Percentiles rank a stretch among this genome's conserved stretches.
Conservation (phyloP, 2,888 invertebrate genomes). For the Lysandra coridon region DNA sequence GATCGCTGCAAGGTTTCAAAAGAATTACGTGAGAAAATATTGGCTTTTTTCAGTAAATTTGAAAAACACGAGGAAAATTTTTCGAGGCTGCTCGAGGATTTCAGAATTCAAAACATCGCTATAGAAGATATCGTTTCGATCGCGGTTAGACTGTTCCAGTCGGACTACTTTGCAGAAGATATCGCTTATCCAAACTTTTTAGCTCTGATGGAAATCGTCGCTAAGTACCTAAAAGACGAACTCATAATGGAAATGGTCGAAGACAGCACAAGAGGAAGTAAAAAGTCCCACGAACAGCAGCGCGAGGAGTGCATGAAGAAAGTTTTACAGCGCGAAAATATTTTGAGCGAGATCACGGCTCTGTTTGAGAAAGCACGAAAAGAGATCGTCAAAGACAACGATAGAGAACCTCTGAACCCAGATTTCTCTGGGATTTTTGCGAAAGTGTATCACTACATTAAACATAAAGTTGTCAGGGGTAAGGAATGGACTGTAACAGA, state of each 20-base stretch:
- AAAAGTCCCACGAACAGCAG: not conserved
- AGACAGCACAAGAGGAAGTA: not conserved
- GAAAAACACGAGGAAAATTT: conserved; percentile 1
- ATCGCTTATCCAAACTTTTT: conserved; percentile 31
- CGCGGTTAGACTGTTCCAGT: not conserved
- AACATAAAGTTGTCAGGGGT: not conserved
- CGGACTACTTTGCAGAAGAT: conserved; percentile 13
- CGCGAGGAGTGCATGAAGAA: conserved; percentile 5
- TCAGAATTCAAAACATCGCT: not conserved
- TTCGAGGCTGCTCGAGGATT: not conserved
- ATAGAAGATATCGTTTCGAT: not conserved
- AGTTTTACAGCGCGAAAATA: conserved; percentile 4
- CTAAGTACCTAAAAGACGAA: conserved; percentile 32
- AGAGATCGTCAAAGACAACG: not conserved
- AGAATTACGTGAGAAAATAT: not conserved
- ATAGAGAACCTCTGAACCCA: not conserved
- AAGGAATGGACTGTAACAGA: not conserved
- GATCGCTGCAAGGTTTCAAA: not conserved
- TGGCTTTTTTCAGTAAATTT: not conserved
- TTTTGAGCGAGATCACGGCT: not conserved
- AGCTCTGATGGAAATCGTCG: conserved; percentile 33
- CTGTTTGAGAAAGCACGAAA: not conserved
- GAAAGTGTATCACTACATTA: conserved; percentile 1
- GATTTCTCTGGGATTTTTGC: not conserved
- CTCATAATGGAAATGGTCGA: not conserved